These are phyloP conservation scores for Odontophorus gujanensis DNA, from an alignment of 2,113 vertebrate genomes.

Conservation along the genomic window DNA sequence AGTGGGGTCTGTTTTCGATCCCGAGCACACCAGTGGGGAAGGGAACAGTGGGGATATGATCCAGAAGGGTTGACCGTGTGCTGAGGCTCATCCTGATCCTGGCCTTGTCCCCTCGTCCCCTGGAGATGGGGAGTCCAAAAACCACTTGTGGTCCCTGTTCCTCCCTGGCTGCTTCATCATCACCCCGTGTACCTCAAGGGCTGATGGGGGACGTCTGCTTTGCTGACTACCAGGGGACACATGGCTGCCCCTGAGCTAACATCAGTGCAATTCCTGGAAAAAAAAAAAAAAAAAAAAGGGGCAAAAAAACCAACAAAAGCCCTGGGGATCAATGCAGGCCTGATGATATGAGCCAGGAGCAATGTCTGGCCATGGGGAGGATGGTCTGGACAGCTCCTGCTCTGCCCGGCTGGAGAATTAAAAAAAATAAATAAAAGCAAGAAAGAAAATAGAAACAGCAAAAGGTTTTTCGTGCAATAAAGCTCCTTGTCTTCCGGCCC, in stretches of 20 bases:
- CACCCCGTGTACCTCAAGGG: rapidly evolving
- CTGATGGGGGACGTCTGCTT: rapidly evolving
- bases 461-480: not conserved
- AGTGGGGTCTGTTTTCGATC: not conserved
- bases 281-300: not conserved
- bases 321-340: not conserved
- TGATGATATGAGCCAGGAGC: not conserved
- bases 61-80: not conserved
- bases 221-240: not conserved
- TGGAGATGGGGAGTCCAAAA: not conserved
- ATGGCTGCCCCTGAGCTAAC: not conserved
- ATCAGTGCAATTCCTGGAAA: not conserved
- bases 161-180: not conserved
- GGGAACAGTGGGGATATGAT: not conserved
- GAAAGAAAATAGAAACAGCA: not conserved
- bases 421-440: not conserved
- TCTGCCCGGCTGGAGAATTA: not conserved
- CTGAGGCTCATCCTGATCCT: not conserved
- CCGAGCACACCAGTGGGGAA: rapidly evolving
- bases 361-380: not conserved
- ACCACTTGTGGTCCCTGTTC: not conserved
- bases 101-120: too few relatives aligned
- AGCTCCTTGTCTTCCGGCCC: not conserved
- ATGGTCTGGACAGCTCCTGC: too few relatives aligned
- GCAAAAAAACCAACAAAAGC: not conserved